These are phyloP conservation scores for Loris lydekkerianus DNA, from an alignment of 2,797 vertebrate species.

Conservation along the genomic window DNA sequence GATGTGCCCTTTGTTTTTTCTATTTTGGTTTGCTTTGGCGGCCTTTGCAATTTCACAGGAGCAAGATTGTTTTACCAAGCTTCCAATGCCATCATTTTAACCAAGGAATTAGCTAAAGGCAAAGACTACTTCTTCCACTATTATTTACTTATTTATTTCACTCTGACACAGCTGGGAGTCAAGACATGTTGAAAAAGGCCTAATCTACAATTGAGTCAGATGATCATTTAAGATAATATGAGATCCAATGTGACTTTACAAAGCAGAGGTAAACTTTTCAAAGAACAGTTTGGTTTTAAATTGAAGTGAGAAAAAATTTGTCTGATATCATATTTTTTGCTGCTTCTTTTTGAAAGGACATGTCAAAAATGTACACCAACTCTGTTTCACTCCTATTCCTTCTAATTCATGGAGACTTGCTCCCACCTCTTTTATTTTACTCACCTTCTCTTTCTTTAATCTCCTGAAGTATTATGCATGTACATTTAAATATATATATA, in stretches of 20 bases:
- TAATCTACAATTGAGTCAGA: neutral
- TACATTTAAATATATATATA: neutral
- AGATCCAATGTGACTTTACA: neutral
- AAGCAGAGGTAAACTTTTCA: neutral
- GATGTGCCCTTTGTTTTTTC: conserved; percentile 91
- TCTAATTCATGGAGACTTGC: neutral
- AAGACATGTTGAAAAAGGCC: neutral
- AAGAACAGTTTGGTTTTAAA: neutral
- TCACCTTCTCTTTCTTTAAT: neutral
- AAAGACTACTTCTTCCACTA: conserved; percentile 41
- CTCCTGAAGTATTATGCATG: neutral
- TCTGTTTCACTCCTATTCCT: neutral
- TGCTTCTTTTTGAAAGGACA: neutral
- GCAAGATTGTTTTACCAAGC: conserved; percentile 82
- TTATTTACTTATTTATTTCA: conserved; percentile 49
- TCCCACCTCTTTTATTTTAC: fast-evolving
- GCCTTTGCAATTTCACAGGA: conserved; percentile 81
- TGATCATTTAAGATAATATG: neutral
- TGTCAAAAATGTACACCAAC: neutral
- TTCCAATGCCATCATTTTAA: conserved; percentile 82
- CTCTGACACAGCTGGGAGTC: neutral
- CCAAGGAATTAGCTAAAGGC: conserved; percentile 75
- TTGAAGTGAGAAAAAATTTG: neutral
- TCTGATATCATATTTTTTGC: neutral
- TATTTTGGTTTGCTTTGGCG: conserved; percentile 86